Percentiles rank a stretch among this genome's conserved stretches.
phyloP scores from a whole-genome alignment of 2,113 vertebrate species.

The Bothrops jararaca region DNA sequence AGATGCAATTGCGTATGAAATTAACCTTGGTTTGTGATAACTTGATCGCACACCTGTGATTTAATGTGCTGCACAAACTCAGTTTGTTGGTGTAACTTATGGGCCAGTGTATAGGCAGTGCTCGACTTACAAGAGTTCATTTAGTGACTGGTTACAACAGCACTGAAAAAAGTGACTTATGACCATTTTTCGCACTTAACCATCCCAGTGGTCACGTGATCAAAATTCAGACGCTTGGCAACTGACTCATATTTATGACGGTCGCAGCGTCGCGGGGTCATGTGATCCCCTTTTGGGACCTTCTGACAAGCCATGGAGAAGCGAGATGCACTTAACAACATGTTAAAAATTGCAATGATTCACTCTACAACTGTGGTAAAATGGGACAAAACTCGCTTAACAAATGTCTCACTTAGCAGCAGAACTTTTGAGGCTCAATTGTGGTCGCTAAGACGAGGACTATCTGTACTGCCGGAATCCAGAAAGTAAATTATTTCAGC shows the following conservation, averaged over 20 bases:
- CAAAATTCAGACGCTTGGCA: background rate
- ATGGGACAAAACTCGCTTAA: background rate
- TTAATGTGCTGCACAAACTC: background rate
- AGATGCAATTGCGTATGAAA: background rate
- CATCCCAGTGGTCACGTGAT: background rate
- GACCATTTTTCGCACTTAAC: too few species aligned
- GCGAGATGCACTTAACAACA: background rate
- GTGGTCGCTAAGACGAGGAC: background rate
- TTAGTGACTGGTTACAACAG: background rate
- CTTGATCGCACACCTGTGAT: background rate
- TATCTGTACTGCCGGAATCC: background rate
- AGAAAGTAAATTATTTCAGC: background rate
- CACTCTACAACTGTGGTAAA: background rate
- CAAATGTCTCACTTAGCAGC: background rate
- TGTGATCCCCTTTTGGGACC: background rate
- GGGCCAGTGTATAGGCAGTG: background rate
- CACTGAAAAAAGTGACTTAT: background rate
- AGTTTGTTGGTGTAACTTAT: background rate
- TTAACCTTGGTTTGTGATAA: background rate
- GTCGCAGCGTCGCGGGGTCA: too few species aligned
- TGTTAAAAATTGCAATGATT: background rate
- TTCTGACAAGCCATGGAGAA: background rate
- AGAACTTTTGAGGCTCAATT: background rate
- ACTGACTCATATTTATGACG: too few species aligned
- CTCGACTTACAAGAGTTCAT: background rate